Evolutionary conservation across 1,140 invertebrate species (phyloP).

Genomic region (Solenopsis fugax): DNA sequence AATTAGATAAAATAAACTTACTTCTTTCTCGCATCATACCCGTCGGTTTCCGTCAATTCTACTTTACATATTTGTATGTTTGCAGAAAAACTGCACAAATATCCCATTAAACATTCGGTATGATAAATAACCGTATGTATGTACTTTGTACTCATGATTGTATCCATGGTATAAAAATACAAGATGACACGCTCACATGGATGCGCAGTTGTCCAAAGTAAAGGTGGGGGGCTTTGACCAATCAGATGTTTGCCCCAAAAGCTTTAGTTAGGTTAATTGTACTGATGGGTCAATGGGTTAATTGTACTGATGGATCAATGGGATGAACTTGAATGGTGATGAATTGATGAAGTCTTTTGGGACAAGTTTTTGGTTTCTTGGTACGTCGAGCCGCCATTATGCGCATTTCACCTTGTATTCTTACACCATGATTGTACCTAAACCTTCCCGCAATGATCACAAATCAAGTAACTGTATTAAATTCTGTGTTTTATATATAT

Average conservation of each 20-base stretch:
- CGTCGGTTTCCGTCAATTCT: not conserved
- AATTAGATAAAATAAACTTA: not conserved
- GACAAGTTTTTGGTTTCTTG: too few relatives aligned
- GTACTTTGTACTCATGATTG: slow-evolving; percentile 72
- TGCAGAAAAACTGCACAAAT: not conserved
- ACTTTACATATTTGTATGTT: not conserved
- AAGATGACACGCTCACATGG: too few relatives aligned
- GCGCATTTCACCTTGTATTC: too few relatives aligned
- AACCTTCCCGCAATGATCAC: slow-evolving; percentile 43
- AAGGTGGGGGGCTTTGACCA: too few relatives aligned
- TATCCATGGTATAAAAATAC: slow-evolving; percentile 34
- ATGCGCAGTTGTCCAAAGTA: too few relatives aligned
- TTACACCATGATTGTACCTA: slow-evolving; percentile 64
- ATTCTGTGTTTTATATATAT: slow-evolving; percentile 49
- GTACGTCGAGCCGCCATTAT: too few relatives aligned
- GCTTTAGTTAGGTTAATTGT: too few relatives aligned
- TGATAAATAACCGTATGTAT: slow-evolving; percentile 60
- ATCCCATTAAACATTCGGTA: slow-evolving; percentile 52
- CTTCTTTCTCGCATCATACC: slow-evolving; percentile 34
- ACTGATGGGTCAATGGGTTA: too few relatives aligned
- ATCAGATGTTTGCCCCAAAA: too few relatives aligned
- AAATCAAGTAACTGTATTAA: slow-evolving; percentile 50
- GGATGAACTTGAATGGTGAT: too few relatives aligned
- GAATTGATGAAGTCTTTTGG: too few relatives aligned
- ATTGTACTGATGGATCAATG: too few relatives aligned